Percentiles rank a stretch among this genome's conserved stretches.
These are phyloP conservation scores for Folsomia candida DNA, from an alignment of 2,888 invertebrate genomes.

Conservation along the genomic window DNA sequence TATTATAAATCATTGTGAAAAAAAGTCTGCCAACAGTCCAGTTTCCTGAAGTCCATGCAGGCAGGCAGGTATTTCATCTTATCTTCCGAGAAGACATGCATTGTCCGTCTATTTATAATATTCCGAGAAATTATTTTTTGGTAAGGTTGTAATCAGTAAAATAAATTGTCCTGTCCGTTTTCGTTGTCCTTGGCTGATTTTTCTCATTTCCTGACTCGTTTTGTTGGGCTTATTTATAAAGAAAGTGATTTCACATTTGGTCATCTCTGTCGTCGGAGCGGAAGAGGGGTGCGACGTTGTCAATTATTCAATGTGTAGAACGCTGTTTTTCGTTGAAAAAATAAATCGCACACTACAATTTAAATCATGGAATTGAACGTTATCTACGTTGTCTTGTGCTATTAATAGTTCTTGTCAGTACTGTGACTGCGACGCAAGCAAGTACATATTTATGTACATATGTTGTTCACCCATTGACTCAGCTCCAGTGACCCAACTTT, in stretches of 20 bases:
- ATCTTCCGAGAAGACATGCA: neutral
- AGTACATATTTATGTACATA: no score
- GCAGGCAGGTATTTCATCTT: neutral
- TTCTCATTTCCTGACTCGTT: neutral
- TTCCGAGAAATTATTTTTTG: neutral
- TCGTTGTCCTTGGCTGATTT: neutral
- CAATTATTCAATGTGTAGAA: neutral
- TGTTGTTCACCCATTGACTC: no score
- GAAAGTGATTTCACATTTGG: no score
- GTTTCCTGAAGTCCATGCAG: no score
- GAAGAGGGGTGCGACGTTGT: neutral
- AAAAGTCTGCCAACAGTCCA: neutral
- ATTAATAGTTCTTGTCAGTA: no score
- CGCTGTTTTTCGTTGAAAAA: no score
- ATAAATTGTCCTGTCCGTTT: neutral
- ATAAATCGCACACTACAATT: no score
- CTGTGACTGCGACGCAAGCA: no score
- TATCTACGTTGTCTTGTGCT: no score
- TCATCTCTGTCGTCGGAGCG: neutral
- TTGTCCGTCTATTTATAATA: neutral
- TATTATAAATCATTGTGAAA: slow-evolving; percentile 1
- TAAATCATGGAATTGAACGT: no score
- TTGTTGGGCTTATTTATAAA: neutral
- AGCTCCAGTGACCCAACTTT: neutral
- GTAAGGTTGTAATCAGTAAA: neutral